Evolutionary conservation across 2,797 vertebrate genomes (phyloP).

Genomic region (Emydoidea blandingii): DNA sequence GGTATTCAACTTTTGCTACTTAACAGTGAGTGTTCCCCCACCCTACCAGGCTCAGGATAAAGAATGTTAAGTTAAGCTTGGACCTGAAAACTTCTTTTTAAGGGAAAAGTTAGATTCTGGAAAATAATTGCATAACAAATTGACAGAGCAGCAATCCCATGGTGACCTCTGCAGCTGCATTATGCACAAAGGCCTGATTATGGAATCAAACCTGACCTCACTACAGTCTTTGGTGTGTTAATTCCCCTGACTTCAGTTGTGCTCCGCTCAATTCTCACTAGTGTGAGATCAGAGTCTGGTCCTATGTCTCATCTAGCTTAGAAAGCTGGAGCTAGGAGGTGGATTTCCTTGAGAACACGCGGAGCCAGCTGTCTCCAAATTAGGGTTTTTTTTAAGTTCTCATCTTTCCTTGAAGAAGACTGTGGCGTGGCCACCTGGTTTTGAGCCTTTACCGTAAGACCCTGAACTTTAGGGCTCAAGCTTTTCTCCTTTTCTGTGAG

Average conservation of each 20-base stretch:
- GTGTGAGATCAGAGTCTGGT: not conserved
- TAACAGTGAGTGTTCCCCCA: not conserved
- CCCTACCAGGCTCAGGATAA: not conserved
- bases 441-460: not conserved
- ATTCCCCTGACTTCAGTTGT: not conserved
- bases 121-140: not conserved
- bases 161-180: not conserved
- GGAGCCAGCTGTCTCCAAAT: not conserved
- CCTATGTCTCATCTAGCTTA: rapidly evolving
- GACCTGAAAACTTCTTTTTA: not conserved
- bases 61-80: not conserved
- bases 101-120: not conserved
- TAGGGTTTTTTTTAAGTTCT: rapidly evolving
- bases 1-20: rapidly evolving
- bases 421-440: not conserved
- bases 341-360: not conserved
- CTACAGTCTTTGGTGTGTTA: rapidly evolving
- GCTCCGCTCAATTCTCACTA: rapidly evolving
- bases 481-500: rapidly evolving
- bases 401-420: rapidly evolving
- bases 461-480: not conserved
- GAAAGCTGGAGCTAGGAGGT: not conserved
- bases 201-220: not conserved
- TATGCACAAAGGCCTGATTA: not conserved
- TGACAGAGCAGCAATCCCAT: rapidly evolving